Percentiles rank a stretch among this genome's conserved stretches.
These are phyloP conservation scores for Synanceia verrucosa DNA, from an alignment of 2,797 vertebrate species.

Conservation along the genomic window DNA sequence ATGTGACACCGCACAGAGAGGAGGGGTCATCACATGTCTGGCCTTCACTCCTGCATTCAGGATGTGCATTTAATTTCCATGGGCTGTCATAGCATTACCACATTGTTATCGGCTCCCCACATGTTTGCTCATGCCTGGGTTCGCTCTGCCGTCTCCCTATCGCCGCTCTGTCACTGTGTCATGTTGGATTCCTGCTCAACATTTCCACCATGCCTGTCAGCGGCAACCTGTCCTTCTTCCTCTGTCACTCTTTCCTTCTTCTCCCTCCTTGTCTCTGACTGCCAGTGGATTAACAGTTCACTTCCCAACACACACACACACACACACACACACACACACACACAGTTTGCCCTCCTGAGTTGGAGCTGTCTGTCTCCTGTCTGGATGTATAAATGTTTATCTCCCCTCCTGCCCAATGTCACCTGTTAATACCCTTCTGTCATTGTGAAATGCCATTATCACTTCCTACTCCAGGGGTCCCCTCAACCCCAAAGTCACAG, in stretches of 20 bases:
- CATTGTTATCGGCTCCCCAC: slow-evolving; percentile 43
- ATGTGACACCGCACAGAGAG: slow-evolving; percentile 3
- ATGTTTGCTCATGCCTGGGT: slow-evolving; percentile 51
- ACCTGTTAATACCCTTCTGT: slow-evolving; percentile 71
- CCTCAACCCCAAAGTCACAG: slow-evolving; percentile 44
- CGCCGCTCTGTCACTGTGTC: slow-evolving; percentile 57
- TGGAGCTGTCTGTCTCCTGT: slow-evolving; percentile 53
- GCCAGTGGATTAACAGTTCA: slow-evolving; percentile 58
- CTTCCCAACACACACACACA: background rate
- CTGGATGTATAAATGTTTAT: slow-evolving; percentile 74
- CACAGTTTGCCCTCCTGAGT: slow-evolving; percentile 42
- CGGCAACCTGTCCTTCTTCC: slow-evolving; percentile 44
- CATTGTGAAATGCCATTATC: slow-evolving; percentile 59
- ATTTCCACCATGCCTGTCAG: slow-evolving; percentile 55
- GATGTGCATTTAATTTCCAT: slow-evolving; percentile 33
- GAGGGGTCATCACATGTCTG: slow-evolving; percentile 19
- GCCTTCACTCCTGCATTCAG: background rate
- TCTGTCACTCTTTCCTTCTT: slow-evolving; percentile 44
- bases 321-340: background rate
- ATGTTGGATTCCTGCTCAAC: slow-evolving; percentile 54
- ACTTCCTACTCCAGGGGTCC: slow-evolving; percentile 49
- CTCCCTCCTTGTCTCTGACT: slow-evolving; percentile 30
- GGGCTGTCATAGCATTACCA: slow-evolving; percentile 19
- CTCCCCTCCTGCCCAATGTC: slow-evolving; percentile 61
- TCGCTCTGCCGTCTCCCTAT: slow-evolving; percentile 43